Conservation (phyloP, 2,113 vertebrate genomes). For the Octodon degus region DNA sequence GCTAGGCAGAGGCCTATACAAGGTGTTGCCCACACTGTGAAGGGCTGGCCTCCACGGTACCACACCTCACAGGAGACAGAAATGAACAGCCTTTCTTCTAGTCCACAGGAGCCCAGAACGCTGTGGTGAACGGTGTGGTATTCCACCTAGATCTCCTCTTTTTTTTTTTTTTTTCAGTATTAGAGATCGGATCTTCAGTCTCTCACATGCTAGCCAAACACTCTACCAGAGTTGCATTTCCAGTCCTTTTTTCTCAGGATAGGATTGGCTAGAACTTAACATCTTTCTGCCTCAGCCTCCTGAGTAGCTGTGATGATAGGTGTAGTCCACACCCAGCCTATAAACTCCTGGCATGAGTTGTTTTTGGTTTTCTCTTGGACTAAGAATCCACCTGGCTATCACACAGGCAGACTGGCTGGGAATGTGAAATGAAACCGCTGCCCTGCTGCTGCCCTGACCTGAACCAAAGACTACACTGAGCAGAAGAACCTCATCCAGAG, state of each 20-base stretch:
- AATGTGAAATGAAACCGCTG: too few relatives aligned
- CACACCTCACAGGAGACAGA: neutral
- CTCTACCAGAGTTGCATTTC: neutral
- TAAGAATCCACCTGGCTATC: neutral
- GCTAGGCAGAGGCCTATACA: neutral
- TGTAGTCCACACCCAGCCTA: neutral
- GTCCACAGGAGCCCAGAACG: neutral
- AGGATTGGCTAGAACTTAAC: neutral
- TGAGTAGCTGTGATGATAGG: neutral
- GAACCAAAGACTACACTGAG: neutral
- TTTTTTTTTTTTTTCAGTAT: neutral
- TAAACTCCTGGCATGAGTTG: neutral
- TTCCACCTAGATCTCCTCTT: neutral
- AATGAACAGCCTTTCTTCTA: neutral
- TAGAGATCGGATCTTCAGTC: neutral
- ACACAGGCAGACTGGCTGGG: neutral
- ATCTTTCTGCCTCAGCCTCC: neutral
- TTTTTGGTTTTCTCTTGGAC: neutral
- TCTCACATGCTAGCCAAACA: neutral
- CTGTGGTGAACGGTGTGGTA: neutral
- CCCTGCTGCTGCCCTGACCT: neutral
- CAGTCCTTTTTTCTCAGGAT: neutral
- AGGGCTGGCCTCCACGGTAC: neutral
- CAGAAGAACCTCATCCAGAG: neutral
- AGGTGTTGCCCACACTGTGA: too few relatives aligned